These are phyloP conservation scores for Loripinus fragilis DNA, from an alignment of 2,888 invertebrate genomes.

Conservation along the genomic window DNA sequence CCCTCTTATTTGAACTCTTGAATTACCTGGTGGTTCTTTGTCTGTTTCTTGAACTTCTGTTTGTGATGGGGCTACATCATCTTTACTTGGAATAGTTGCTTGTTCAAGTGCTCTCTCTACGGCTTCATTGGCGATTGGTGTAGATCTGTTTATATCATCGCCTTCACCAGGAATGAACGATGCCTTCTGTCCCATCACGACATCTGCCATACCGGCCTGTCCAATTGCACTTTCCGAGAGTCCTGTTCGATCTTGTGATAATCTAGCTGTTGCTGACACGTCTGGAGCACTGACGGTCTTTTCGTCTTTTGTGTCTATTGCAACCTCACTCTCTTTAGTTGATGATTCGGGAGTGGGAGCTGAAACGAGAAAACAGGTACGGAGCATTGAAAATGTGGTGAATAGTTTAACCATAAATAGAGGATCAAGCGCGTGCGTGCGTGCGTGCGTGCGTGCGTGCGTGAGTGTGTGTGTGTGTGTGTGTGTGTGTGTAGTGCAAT, in stretches of 20 bases:
- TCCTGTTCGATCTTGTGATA: not conserved
- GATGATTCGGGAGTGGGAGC: not conserved
- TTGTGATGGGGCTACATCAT: not conserved
- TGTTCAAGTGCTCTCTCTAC: not conserved
- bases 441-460: too few relatives aligned
- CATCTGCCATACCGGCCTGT: slow-evolving; percentile 14
- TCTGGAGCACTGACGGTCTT: slow-evolving; percentile 16
- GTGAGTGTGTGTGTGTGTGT: too few relatives aligned
- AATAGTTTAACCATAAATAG: too few relatives aligned
- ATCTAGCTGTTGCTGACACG: not conserved
- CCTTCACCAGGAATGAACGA: not conserved
- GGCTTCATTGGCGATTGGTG: not conserved
- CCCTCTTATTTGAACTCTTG: too few relatives aligned
- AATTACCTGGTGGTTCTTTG: slow-evolving; percentile 4
- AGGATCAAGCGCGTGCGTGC: too few relatives aligned
- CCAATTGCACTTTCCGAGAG: slow-evolving; percentile 12
- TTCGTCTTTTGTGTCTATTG: too few relatives aligned
- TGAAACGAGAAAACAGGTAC: not conserved
- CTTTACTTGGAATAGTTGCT: not conserved
- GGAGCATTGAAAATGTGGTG: too few relatives aligned
- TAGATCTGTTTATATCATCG: not conserved
- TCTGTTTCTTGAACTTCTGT: slow-evolving; percentile 18
- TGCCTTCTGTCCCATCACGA: slow-evolving; percentile 16
- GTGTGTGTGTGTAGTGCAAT: too few relatives aligned
- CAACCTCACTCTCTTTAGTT: not conserved